Conservation (phyloP, 2,113 vertebrate genomes). For the Trematocara unimaculatum region DNA sequence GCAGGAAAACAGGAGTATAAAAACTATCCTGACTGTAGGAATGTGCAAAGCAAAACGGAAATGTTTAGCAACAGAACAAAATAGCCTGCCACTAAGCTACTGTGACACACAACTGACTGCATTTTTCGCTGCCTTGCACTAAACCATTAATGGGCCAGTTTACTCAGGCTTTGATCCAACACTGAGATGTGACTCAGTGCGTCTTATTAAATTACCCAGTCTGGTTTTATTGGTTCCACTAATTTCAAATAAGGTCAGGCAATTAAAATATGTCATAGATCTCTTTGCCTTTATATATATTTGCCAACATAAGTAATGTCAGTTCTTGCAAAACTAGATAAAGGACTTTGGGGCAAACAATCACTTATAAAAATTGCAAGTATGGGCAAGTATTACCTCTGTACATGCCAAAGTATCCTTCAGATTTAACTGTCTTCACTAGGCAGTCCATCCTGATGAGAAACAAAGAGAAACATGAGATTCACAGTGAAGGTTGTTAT, state of each 20-base stretch:
- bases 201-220: background rate
- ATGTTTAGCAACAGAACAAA: background rate
- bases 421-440: constrained; percentile 76
- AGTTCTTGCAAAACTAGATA: background rate
- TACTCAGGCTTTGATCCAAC: background rate
- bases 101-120: background rate
- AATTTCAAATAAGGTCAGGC: background rate
- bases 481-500: background rate
- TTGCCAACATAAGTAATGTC: background rate
- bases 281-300: background rate
- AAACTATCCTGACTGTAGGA: background rate
- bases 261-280: background rate
- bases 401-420: constrained; percentile 85
- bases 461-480: background rate
- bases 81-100: background rate
- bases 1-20: background rate
- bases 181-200: background rate
- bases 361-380: background rate
- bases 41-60: background rate
- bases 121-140: background rate
- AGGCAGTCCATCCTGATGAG: constrained; percentile 79
- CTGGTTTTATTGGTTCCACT: background rate
- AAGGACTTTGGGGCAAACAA: background rate
- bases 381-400: constrained; percentile 70
- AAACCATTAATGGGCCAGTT: background rate